Evolutionary conservation across 2,888 invertebrate genomes (phyloP).

Genomic region (Enoplolaimus lenunculus): DNA sequence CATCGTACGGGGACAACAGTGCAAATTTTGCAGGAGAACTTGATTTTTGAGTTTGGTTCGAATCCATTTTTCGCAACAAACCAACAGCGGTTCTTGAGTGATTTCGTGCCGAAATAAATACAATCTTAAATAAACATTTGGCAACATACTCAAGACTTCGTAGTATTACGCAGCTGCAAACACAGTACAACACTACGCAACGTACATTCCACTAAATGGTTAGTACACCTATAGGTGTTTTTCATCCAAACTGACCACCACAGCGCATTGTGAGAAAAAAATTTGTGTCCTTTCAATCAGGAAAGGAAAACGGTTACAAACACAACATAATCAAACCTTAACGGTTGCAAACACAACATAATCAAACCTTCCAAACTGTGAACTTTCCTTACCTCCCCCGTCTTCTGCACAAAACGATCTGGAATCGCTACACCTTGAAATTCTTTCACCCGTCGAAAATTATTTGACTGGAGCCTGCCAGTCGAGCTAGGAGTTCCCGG

Average conservation of each 20-base stretch:
- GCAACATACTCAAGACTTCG: no score
- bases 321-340: no score
- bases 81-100: slow-evolving; percentile 64
- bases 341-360: no score
- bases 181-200: no score
- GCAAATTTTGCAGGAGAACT: slow-evolving; percentile 57
- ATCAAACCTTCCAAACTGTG: no score
- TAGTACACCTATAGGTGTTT: no score
- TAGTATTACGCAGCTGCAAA: no score
- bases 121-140: slow-evolving; percentile 48
- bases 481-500: background rate
- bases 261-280: no score
- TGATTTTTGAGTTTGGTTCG: slow-evolving; percentile 50
- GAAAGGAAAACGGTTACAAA: no score
- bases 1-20: slow-evolving; percentile 67
- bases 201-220: no score
- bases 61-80: slow-evolving; percentile 50
- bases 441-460: background rate
- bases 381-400: slow-evolving; percentile 17
- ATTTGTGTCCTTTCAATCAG: no score
- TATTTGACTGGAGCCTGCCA: background rate
- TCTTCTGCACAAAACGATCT: slow-evolving; percentile 7
- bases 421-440: background rate
- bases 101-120: slow-evolving; percentile 58
- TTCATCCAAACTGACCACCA: no score